Conservation (phyloP, 2,797 vertebrate genomes). For the Paratrypauchen microcephalus region DNA sequence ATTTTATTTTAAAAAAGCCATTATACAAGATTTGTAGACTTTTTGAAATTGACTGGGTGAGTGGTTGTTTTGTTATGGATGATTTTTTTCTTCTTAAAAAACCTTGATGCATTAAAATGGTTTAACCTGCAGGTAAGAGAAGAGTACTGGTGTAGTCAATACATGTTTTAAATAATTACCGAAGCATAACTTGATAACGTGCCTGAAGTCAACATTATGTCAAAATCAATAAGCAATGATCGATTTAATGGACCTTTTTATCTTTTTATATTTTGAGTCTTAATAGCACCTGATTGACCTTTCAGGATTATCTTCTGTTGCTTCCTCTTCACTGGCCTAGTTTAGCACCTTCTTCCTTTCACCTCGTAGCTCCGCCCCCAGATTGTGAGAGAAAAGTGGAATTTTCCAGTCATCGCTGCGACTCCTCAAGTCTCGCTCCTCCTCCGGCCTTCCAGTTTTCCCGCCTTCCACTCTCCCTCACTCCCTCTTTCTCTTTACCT, state of each 20-base stretch:
- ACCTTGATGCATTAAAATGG: neutral
- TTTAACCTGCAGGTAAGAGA: neutral
- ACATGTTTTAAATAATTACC: neutral
- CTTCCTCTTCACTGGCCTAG: constrained; percentile 13
- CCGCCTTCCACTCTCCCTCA: constrained; percentile 56
- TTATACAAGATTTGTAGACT: neutral
- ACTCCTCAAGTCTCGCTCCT: constrained; percentile 61
- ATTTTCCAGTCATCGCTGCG: constrained; percentile 81
- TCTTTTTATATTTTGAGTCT: neutral
- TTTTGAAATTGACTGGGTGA: too few relatives aligned
- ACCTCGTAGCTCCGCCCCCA: constrained; percentile 66
- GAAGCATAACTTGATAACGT: neutral
- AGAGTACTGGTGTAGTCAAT: neutral
- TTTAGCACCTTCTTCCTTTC: constrained; percentile 58
- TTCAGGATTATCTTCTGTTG: neutral
- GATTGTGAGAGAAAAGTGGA: constrained; percentile 74
- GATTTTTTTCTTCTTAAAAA: neutral
- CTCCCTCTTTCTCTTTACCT: constrained; percentile 63
- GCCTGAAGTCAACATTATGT: neutral
- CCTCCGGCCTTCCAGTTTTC: constrained; percentile 62
- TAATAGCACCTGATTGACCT: neutral
- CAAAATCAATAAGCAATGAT: neutral
- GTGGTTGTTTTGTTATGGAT: too few relatives aligned
- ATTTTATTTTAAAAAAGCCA: neutral
- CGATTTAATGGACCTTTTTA: neutral